phyloP scores from a whole-genome alignment of 2,113 vertebrate species.

The Riparia riparia region DNA sequence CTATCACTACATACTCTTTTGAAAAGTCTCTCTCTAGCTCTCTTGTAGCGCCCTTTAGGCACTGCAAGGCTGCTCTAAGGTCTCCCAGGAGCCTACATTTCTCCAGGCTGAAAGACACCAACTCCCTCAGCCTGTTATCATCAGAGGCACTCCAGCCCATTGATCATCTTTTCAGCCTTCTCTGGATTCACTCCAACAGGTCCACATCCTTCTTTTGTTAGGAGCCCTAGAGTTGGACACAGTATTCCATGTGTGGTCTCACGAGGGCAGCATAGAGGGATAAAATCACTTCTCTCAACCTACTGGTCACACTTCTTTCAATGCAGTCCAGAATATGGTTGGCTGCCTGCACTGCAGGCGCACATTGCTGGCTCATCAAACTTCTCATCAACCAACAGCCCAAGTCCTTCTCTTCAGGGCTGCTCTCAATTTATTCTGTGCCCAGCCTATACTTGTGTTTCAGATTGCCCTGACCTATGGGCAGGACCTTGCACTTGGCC shows the following conservation, averaged over 20 bases:
- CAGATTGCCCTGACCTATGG: not conserved
- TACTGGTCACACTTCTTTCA: not conserved
- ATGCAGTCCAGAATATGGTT: rapidly evolving
- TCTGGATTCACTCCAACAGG: not conserved
- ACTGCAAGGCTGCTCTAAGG: not conserved
- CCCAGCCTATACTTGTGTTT: rapidly evolving
- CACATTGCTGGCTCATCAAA: not conserved
- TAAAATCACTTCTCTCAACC: not conserved
- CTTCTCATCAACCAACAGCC: not conserved
- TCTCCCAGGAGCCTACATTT: not conserved
- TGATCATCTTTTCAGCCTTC: not conserved
- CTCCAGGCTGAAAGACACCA: not conserved
- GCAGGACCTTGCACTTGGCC: not conserved
- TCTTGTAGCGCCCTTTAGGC: not conserved
- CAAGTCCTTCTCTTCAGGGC: not conserved
- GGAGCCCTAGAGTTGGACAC: not conserved
- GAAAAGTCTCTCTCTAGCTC: not conserved
- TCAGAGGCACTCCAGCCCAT: not conserved
- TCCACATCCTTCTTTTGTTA: not conserved
- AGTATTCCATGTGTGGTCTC: not conserved
- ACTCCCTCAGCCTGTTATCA: not conserved
- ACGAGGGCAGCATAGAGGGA: not conserved
- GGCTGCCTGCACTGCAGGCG: not conserved
- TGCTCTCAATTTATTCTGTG: not conserved
- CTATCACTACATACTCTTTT: not conserved